Conservation (phyloP, 2,113 vertebrate genomes). For the Sus scrofa region T2T-Sscrofa CM000827.6:36226501-36227000, state of each 20-base stretch:
- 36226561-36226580: neutral
- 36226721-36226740: neutral
- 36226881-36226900: neutral
- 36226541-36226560: too few species aligned
- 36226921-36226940: neutral
- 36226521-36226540: too few species aligned
- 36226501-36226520: too few species aligned
- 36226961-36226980: neutral
- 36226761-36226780: neutral
- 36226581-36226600: constrained; percentile 28
- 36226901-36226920: constrained; percentile 7
- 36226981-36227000: neutral
- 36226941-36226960: neutral
- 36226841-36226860: neutral
- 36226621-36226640: neutral
- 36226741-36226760: neutral
- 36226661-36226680: neutral
- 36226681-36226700: too few species aligned
- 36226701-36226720: neutral
- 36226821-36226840: neutral
- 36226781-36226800: neutral
- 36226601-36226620: neutral
- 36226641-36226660: neutral
- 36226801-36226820: constrained; percentile 8
- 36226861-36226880: neutral